Conservation (phyloP, 2,797 vertebrate genomes). For the Fringilla coelebs region DNA sequence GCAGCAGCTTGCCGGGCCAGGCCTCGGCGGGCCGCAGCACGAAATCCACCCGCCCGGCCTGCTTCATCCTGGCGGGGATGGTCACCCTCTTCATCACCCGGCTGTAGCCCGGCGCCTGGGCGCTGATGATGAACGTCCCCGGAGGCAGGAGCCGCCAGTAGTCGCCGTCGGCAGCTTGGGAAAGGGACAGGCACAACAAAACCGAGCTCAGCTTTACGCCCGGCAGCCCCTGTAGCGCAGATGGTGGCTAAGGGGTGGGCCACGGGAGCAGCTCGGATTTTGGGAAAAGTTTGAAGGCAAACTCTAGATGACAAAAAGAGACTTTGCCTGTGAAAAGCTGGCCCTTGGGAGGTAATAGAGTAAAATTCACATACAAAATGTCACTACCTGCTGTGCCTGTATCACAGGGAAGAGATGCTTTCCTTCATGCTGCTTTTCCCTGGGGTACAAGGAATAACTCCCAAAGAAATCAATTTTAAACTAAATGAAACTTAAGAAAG, state of each 20-base stretch:
- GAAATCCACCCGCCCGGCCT: constrained; percentile 89
- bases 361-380: neutral
- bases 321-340: neutral
- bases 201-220: neutral
- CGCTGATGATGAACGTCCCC: constrained; percentile 85
- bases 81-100: constrained; percentile 86
- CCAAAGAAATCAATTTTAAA: constrained; percentile 3
- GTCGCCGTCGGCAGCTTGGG: constrained; percentile 88
- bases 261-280: neutral
- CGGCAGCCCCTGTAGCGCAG: accelerated
- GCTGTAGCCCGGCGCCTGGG: constrained; percentile 86
- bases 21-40: constrained; percentile 77
- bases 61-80: constrained; percentile 83
- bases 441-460: neutral
- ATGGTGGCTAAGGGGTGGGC: neutral
- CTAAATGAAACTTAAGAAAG: constrained; percentile 13
- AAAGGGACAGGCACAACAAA: neutral
- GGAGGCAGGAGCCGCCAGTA: constrained; percentile 92
- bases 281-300: neutral
- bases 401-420: neutral
- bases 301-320: neutral
- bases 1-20: constrained; percentile 74
- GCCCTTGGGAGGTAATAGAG: neutral
- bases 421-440: neutral
- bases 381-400: neutral